A percentile compares a stretch with the other conserved stretches of the same genome.
These are phyloP conservation scores for Exaiptasia diaphana DNA, from an alignment of 64 coral and sea anemone genomes.

Conservation along the genomic window DNA sequence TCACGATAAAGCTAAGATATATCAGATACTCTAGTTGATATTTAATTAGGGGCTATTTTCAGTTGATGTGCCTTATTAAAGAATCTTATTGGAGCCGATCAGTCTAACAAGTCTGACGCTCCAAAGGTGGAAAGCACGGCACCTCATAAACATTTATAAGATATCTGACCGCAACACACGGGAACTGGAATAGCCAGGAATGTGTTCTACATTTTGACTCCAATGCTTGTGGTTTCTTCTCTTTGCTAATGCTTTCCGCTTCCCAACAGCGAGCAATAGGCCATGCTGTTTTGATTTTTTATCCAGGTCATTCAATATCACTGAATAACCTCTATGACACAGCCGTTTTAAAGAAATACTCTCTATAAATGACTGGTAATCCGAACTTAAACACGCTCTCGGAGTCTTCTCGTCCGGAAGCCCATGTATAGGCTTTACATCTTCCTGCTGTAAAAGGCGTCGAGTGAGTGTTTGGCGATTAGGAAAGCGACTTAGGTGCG, in stretches of 20 bases:
- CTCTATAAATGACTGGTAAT: constrained; percentile 2
- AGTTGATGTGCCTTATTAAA: neutral
- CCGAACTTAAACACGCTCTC: constrained; percentile 18
- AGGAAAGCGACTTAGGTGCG: too few relatives aligned
- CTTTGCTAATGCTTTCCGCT: neutral
- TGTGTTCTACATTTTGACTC: neutral
- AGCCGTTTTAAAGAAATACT: neutral
- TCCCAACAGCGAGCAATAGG: neutral
- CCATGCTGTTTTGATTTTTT: neutral
- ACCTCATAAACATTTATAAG: neutral
- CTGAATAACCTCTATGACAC: constrained; percentile 26
- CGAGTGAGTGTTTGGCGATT: constrained; percentile 10
- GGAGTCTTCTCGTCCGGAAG: constrained; percentile 3
- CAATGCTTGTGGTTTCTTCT: neutral
- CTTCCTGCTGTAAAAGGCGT: constrained; percentile 13
- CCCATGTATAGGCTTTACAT: neutral
- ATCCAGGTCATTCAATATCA: constrained; percentile 21
- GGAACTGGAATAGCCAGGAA: neutral
- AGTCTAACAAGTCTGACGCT: constrained; percentile 14
- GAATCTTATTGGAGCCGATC: neutral
- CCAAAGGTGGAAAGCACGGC: neutral
- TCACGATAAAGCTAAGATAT: neutral
- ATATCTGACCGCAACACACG: constrained; percentile 15
- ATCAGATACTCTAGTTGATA: constrained; percentile 18
- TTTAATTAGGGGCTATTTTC: neutral